Evolutionary conservation across 2,113 vertebrate genomes (phyloP).

Genomic region (Strigops habroptila): DNA sequence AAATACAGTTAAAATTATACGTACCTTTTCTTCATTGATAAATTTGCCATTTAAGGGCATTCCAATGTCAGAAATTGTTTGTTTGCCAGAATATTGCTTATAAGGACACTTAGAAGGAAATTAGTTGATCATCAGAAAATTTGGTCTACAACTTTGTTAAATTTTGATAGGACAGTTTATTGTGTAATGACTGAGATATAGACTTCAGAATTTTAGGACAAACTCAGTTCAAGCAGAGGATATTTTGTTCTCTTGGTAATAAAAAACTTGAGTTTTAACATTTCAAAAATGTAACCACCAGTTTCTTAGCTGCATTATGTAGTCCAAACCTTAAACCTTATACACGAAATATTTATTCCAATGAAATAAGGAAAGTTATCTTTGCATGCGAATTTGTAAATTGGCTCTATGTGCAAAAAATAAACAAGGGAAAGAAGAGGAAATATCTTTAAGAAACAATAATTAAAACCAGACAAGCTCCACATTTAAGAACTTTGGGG

Average conservation of each 20-base stretch:
- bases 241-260: slow-evolving; percentile 30
- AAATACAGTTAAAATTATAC: slow-evolving; percentile 28
- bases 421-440: neutral
- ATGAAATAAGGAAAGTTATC: neutral
- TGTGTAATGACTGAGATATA: neutral
- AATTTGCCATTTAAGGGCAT: slow-evolving; percentile 2
- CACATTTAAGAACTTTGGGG: neutral
- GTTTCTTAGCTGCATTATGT: slow-evolving; percentile 39
- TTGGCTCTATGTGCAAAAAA: slow-evolving; percentile 23
- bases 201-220: slow-evolving; percentile 55
- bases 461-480: slow-evolving; percentile 2
- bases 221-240: slow-evolving; percentile 12
- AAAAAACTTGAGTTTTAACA: slow-evolving; percentile 17
- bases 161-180: slow-evolving; percentile 33
- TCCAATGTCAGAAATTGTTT: slow-evolving; percentile 2
- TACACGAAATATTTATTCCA: slow-evolving; percentile 6
- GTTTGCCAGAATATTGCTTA: neutral
- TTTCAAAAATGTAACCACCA: slow-evolving; percentile 28
- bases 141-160: neutral
- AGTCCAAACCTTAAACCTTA: slow-evolving; percentile 17
- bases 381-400: neutral
- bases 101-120: slow-evolving; percentile 50
- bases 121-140: slow-evolving; percentile 26
- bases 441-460: neutral
- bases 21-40: slow-evolving; percentile 6